These are phyloP conservation scores for Drosophila infuscata DNA, from an alignment of 2,888 invertebrate species.

Conservation along the genomic window DNA sequence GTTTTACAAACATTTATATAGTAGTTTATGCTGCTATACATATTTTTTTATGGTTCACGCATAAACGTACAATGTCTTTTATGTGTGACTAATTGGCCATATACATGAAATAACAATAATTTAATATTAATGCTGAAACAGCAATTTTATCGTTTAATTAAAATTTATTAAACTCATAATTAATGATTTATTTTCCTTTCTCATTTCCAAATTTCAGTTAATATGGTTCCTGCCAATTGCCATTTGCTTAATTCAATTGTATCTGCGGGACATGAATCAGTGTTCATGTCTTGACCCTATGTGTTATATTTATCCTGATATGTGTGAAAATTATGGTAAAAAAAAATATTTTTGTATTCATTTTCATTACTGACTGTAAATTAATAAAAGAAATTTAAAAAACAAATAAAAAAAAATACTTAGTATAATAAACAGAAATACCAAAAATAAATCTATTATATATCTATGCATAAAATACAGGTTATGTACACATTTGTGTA, in stretches of 20 bases:
- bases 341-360: conserved; percentile 61
- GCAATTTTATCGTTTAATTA: background rate
- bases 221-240: conserved; percentile 42
- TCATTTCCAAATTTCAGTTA: conserved; percentile 33
- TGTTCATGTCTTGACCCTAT: conserved; percentile 52
- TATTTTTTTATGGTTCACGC: background rate
- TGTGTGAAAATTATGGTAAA: conserved; percentile 56
- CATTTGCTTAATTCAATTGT: conserved; percentile 43
- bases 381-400: conserved; percentile 63
- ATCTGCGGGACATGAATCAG: conserved; percentile 29
- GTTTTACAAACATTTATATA: conserved; percentile 38
- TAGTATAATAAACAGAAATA: conserved; percentile 30
- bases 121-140: background rate
- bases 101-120: background rate
- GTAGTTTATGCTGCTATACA: background rate
- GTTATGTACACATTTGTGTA: background rate
- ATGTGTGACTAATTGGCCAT: background rate
- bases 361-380: conserved; percentile 74
- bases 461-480: conserved; percentile 2
- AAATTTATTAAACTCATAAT: background rate
- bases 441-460: conserved; percentile 1
- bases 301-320: conserved; percentile 52
- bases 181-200: background rate
- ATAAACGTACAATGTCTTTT: background rate
- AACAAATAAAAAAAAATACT: conserved; percentile 18